A percentile compares a stretch with the other conserved stretches of the same genome.
Evolutionary conservation across 37 sponge, comb jelly and placozoan species (phyloP).

Genomic region (Bolinopsis microptera): DNA sequence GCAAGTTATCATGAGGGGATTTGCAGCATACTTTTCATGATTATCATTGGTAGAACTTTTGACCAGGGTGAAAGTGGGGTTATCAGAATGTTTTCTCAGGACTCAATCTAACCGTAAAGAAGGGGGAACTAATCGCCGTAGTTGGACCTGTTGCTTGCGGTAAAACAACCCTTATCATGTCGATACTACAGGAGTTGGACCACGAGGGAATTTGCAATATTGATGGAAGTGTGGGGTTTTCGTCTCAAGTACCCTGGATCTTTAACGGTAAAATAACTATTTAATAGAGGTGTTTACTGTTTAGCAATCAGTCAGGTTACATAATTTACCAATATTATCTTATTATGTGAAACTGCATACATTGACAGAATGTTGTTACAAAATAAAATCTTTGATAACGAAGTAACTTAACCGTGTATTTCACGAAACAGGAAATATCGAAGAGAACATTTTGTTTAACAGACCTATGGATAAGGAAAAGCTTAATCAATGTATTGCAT

Average conservation of each 20-base stretch:
- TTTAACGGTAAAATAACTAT: conserved; percentile 39
- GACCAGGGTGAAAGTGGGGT: no score
- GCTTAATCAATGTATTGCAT: not conserved
- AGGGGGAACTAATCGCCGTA: conserved; percentile 36
- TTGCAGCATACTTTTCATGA: no score
- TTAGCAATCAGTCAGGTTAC: no score
- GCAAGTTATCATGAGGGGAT: no score
- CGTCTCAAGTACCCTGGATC: conserved; percentile 58
- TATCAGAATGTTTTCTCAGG: no score
- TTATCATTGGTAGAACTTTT: no score
- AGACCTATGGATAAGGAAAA: conserved; percentile 29
- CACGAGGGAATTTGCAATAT: not conserved
- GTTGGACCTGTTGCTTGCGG: conserved; percentile 62
- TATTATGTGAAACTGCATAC: no score
- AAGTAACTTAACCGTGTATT: not conserved
- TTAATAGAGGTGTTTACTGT: no score
- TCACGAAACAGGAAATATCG: not conserved
- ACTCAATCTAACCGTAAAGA: conserved; percentile 17
- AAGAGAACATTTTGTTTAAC: conserved; percentile 53
- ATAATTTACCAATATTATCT: no score
- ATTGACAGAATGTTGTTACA: no score
- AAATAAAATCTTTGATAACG: no score
- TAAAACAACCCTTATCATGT: conserved; percentile 48
- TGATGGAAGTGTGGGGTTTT: not conserved
- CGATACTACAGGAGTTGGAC: conserved; percentile 23